These are phyloP conservation scores for Protodeltote pygarga DNA, from an alignment of 2,888 invertebrate genomes.

Conservation along the genomic window DNA sequence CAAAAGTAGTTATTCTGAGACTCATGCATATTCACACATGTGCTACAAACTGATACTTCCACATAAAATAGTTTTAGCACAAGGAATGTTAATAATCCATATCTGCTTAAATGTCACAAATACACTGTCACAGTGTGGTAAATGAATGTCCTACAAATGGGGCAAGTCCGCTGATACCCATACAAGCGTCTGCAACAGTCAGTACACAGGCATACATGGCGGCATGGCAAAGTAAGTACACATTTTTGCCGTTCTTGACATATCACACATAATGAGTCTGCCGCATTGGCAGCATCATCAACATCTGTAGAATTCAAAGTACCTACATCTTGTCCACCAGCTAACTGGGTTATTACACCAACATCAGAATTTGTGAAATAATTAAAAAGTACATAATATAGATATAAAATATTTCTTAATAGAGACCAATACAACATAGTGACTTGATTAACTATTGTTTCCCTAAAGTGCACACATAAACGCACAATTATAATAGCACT, in stretches of 20 bases:
- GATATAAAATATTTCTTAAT: conserved; percentile 70
- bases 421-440: conserved; percentile 69
- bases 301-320: conserved; percentile 48
- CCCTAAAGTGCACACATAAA: conserved; percentile 70
- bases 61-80: conserved; percentile 12
- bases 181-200: conserved; percentile 82
- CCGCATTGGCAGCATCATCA: conserved; percentile 61
- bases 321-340: conserved; percentile 61
- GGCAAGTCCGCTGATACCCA: conserved; percentile 83
- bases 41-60: background rate
- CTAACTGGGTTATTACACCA: conserved; percentile 70
- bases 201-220: conserved; percentile 85
- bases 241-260: conserved; percentile 86
- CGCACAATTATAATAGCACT: conserved; percentile 72
- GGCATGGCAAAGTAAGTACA: conserved; percentile 85
- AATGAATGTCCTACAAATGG: conserved; percentile 85
- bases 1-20: no score
- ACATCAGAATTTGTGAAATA: conserved; percentile 77
- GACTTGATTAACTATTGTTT: conserved; percentile 58
- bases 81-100: conserved; percentile 21
- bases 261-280: conserved; percentile 83
- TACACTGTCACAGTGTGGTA: conserved; percentile 86
- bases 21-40: no score
- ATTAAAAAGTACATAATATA: conserved; percentile 73
- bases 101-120: conserved; percentile 64